Evolutionary conservation across 2,888 invertebrate species (phyloP), one percentile per base, ranked within the genome.

Genomic region (Syritta pipiens): DNA sequence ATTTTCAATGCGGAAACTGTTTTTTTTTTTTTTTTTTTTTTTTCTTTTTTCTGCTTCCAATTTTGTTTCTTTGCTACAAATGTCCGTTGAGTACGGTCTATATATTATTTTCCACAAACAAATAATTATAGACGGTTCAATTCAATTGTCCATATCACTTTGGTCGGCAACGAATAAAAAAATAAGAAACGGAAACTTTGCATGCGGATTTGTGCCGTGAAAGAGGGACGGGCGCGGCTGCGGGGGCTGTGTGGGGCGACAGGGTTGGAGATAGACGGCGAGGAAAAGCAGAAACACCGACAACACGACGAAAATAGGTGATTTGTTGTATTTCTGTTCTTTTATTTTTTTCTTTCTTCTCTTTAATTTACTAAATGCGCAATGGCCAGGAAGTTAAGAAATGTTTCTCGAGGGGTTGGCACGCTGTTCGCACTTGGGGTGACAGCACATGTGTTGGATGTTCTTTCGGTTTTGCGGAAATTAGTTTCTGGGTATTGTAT

Each of bases 71-170:
- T n/a, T n/a, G n/a, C n/a, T n/a, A n/a, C n/a, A n/a, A n/a, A n/a
- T n/a, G n/a, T n/a, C n/a, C n/a, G n/a, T n/a, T n/a, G n/a, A n/a
- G n/a, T n/a, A n/a, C n/a, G n/a, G n/a, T n/a, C n/a, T n/a, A n/a
- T 60, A 40, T 63, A 28, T 51, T 51, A 57, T 42, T 57, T 28
- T 59, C 35, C 53, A 65, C 65, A 65, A 6, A 14, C 24, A 72
- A 67, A 68, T 77, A 81, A 68, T 72, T 72, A 63, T 81, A 77
- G 72, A 77, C 42, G 19, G 44, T n/a, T n/a, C n/a, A n/a, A 44
- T 72, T 67, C 35, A 81, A 77, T 68, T 60, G 63, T 72, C 67
- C 63, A 71, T 69, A 60, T 53, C 75, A 65, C 62, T 75, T 35
- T 46, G 44, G 63, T n/a, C n/a, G n/a, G n/a, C n/a, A n/a, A n/a